Evolutionary conservation across 2,888 invertebrate genomes (phyloP).

Genomic region (Tetragnatha montana): DNA sequence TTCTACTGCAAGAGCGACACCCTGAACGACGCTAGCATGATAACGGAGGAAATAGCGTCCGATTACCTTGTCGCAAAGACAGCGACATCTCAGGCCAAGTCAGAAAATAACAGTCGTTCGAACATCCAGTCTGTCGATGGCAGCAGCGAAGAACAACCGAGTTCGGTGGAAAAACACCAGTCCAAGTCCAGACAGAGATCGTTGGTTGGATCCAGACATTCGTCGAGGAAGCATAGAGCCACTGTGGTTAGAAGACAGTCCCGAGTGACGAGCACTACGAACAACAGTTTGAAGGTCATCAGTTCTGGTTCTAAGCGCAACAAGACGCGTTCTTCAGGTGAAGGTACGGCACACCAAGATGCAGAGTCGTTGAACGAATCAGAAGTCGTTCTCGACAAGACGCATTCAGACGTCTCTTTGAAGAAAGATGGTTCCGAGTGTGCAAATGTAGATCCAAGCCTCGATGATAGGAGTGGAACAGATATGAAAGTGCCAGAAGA

Average conservation of each 20-base stretch:
- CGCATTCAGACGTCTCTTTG: neutral
- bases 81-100: neutral
- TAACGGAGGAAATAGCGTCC: conserved; percentile 61
- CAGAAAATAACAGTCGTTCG: neutral
- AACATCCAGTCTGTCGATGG: neutral
- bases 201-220: neutral
- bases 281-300: neutral
- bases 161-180: neutral
- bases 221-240: neutral
- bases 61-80: conserved; percentile 3
- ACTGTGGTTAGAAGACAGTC: neutral
- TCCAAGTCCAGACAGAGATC: neutral
- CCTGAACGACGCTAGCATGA: conserved; percentile 62
- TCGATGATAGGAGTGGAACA: neutral
- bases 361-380: neutral
- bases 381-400: neutral
- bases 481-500: neutral
- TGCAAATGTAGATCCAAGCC: neutral
- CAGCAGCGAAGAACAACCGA: neutral
- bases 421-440: neutral
- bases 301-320: neutral
- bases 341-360: neutral
- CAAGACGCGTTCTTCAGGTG: neutral
- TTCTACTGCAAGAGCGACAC: conserved; percentile 61
- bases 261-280: neutral